Evolutionary conservation across 2,797 vertebrate genomes (phyloP).

Genomic region (Typhlichthys subterraneus): DNA sequence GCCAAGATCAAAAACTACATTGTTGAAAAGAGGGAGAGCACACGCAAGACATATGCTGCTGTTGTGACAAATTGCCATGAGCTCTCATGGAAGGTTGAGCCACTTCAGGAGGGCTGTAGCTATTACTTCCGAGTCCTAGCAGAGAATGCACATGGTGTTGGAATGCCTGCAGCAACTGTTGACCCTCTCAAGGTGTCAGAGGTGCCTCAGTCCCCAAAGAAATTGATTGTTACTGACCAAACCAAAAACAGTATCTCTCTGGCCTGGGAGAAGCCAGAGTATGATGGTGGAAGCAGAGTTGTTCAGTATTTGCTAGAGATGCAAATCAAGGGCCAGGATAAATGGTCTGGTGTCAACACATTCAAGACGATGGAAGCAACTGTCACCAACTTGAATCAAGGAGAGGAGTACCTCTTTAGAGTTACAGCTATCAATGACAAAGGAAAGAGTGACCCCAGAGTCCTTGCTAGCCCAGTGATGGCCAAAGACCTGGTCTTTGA

Average conservation of each 20-base stretch:
- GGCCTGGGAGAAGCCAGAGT: conserved; percentile 94
- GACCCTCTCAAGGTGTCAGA: conserved; percentile 96
- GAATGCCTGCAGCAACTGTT: conserved; percentile 85
- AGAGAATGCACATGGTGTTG: conserved; percentile 94
- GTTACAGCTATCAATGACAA: conserved; percentile 96
- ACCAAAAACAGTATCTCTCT: conserved; percentile 94
- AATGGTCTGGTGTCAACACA: conserved; percentile 91
- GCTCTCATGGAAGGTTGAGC: conserved; percentile 91
- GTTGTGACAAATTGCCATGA: conserved; percentile 95
- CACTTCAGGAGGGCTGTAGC: conserved; percentile 95
- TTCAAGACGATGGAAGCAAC: conserved; percentile 91
- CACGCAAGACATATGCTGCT: conserved; percentile 94
- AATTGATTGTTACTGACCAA: conserved; percentile 91
- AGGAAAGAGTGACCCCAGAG: conserved; percentile 94
- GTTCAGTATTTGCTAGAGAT: conserved; percentile 95
- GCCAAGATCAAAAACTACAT: conserved; percentile 97
- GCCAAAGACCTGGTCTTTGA: conserved; percentile 96
- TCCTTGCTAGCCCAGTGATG: conserved; percentile 91
- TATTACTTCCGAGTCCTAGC: conserved; percentile 96
- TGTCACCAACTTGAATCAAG: conserved; percentile 89
- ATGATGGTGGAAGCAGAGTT: conserved; percentile 97
- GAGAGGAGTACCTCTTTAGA: conserved; percentile 95
- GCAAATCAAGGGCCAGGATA: conserved; percentile 91
- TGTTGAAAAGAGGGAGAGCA: conserved; percentile 97
- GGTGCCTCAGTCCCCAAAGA: conserved; percentile 94